Conservation (phyloP, 2,888 invertebrate genomes). For the Lomographa bimaculata region DNA sequence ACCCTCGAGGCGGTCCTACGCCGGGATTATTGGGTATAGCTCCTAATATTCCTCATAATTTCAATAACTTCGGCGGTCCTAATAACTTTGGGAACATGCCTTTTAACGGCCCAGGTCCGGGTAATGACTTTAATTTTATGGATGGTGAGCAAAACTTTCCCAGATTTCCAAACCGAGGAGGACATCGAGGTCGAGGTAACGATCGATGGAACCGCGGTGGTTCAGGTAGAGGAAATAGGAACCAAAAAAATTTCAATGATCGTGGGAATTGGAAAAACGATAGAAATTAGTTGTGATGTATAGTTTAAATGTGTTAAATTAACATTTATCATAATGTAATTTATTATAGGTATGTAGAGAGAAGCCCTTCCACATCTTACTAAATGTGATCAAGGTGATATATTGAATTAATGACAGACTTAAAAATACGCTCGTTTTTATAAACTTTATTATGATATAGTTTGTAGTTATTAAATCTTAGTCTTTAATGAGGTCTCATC, state of each 20-base stretch:
- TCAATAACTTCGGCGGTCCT: slow-evolving; percentile 65
- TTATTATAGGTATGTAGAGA: slow-evolving; percentile 45
- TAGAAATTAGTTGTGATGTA: slow-evolving; percentile 56
- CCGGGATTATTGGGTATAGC: slow-evolving; percentile 84
- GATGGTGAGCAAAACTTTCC: slow-evolving; percentile 71
- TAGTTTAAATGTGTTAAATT: slow-evolving; percentile 8
- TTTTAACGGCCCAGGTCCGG: slow-evolving; percentile 67
- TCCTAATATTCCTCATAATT: slow-evolving; percentile 80
- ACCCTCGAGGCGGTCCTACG: slow-evolving; percentile 74
- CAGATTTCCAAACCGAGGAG: slow-evolving; percentile 70
- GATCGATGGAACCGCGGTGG: slow-evolving; percentile 75
- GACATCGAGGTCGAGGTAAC: slow-evolving; percentile 70
- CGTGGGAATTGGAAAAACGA: slow-evolving; percentile 80
- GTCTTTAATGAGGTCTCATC: slow-evolving; percentile 45
- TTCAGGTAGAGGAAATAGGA: slow-evolving; percentile 66
- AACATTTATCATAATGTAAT: slow-evolving; percentile 34
- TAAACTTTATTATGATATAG: slow-evolving; percentile 47
- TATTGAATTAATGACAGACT: slow-evolving; percentile 56
- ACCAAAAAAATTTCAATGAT: slow-evolving; percentile 77
- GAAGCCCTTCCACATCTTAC: slow-evolving; percentile 64
- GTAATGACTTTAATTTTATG: slow-evolving; percentile 72
- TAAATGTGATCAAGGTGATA: slow-evolving; percentile 72
- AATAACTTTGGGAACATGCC: slow-evolving; percentile 74
- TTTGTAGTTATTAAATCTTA: slow-evolving; percentile 44
- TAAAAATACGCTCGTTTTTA: slow-evolving; percentile 55